Conservation (phyloP, 2,888 invertebrate genomes). For the Leptinotarsa peninsularis region DNA sequence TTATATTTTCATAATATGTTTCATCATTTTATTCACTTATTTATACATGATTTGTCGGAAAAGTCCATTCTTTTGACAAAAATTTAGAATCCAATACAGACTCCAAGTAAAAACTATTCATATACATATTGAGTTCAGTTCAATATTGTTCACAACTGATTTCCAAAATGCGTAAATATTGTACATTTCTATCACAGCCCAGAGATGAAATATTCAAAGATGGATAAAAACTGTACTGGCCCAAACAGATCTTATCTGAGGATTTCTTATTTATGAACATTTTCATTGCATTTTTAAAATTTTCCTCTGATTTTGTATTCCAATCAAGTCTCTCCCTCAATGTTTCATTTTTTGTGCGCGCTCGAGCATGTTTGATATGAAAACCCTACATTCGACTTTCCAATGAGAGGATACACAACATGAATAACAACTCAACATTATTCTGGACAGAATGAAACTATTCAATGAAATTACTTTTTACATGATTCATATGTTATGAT, state of each 20-base stretch:
- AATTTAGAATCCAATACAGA: too few relatives aligned
- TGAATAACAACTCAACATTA: conserved; percentile 17
- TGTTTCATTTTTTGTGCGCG: background rate
- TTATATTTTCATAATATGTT: too few relatives aligned
- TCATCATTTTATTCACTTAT: too few relatives aligned
- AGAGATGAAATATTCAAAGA: too few relatives aligned
- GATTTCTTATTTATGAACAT: background rate
- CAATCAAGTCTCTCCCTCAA: background rate
- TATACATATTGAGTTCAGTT: too few relatives aligned
- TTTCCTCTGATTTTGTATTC: background rate
- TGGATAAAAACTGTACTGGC: too few relatives aligned
- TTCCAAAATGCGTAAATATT: too few relatives aligned
- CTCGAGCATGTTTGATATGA: background rate
- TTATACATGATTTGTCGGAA: too few relatives aligned
- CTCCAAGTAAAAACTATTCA: too few relatives aligned
- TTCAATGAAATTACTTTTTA: conserved; percentile 20
- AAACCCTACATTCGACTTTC: background rate
- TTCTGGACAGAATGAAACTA: conserved; percentile 15
- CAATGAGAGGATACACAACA: background rate
- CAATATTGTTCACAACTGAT: too few relatives aligned
- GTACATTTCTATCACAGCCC: too few relatives aligned
- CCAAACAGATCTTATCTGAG: background rate
- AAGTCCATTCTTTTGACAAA: too few relatives aligned
- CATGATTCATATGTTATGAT: conserved; percentile 22
- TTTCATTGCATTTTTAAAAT: background rate